Base-by-base conservation (phyloP, 2,113 vertebrate species). In the Corapipo altera region DNA sequence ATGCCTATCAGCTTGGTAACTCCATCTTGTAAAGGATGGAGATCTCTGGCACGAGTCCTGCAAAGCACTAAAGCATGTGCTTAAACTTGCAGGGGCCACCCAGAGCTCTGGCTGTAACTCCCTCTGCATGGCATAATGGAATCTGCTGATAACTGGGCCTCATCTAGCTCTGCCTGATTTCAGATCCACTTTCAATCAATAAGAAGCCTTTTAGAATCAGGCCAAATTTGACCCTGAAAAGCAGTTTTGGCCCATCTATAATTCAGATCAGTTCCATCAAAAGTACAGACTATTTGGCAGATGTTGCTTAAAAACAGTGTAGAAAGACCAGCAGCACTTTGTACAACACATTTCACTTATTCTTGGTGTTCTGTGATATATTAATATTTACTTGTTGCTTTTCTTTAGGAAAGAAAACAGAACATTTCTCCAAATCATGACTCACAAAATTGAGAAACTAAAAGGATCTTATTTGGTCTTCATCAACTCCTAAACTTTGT, bases 181-280 rank as follows among this genome's bases (percentile, higher is more conserved):
- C 91, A 95, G 92, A 96, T 96, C 66, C 72, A 39, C 75, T 96
- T 92, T 91, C 93, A 96, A 96, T 97, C 93, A 96, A 96, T 94
- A 95, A 72, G 77, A 78, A 93, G 33, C 86, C 44, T 92, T 95
- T 94, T 92, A 89, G 95, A 95, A 96, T 72, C 58, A 62, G 58
- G 39, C 54, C 69, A 87, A n/a, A 85, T 94, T 73, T 94, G 90
- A 92, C 85, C 85, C 88, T 70, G 58, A 70, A 78, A 85, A 78
- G 58, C 70, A 54, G 77, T n/a, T 95, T 89, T 93, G 81, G 89
- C 58, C 87, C 86, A 85, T 86, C 66, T 89, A 83, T 91, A 92
- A 81, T 93, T 88, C 73, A 93, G 84, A 93, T 76, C 73, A 62
- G 49, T 39, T 87, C 70, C 58, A 73, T 89, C 81, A 11, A 17